Percentiles rank a stretch among this genome's conserved stretches.
Conservation (phyloP, 2,888 invertebrate species). For the Baronia brevicornis region DNA sequence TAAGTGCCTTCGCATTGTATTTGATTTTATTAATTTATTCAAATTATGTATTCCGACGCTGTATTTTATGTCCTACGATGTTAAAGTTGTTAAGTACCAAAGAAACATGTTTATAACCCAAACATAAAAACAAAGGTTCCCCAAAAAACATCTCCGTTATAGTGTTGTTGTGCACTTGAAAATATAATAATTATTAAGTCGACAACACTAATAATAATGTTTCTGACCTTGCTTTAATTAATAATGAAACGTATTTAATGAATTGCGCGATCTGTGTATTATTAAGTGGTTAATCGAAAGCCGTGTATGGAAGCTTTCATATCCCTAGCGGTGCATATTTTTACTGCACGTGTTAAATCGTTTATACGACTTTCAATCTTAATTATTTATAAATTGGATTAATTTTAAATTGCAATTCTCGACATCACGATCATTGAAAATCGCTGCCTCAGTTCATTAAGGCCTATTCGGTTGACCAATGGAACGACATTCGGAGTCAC, state of each 20-base stretch:
- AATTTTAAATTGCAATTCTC: not conserved
- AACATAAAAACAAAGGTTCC: not conserved
- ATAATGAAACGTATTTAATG: constrained; percentile 10
- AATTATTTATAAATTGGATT: constrained; percentile 2
- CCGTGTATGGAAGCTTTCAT: constrained; percentile 11
- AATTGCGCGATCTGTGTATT: constrained; percentile 14
- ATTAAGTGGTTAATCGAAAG: constrained; percentile 18
- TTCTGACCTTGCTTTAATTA: constrained; percentile 11
- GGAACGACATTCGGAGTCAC: constrained; percentile 17
- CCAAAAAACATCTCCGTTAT: no score
- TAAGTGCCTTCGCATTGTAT: not conserved
- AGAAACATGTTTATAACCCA: not conserved
- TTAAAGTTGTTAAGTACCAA: not conserved
- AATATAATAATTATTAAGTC: no score
- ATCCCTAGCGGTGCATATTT: constrained; percentile 3
- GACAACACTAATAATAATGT: no score
- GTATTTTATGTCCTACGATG: constrained; percentile 3
- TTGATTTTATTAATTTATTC: constrained; percentile 5
- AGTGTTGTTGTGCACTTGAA: no score
- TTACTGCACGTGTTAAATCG: not conserved
- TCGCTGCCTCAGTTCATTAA: not conserved
- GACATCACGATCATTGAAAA: constrained; percentile 2
- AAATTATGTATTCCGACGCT: constrained; percentile 3
- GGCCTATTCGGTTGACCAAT: constrained; percentile 16
- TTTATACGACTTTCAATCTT: constrained; percentile 7